These are phyloP conservation scores for Periplaneta americana DNA, from an alignment of 1,140 invertebrate genomes.

Conservation along the genomic window DNA sequence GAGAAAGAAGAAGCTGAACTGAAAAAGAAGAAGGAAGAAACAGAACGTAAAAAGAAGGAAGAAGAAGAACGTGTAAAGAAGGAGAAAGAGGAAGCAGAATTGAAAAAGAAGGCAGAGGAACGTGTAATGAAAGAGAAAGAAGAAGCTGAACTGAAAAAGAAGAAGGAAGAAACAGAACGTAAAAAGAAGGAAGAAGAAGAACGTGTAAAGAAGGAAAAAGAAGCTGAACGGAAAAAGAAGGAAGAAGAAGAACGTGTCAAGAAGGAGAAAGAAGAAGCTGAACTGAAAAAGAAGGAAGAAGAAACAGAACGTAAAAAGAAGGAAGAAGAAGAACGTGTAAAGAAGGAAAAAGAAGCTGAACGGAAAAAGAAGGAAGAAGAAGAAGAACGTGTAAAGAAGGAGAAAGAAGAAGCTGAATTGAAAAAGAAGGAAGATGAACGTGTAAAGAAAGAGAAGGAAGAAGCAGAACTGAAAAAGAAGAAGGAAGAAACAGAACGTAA, in stretches of 20 bases:
- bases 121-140: conserved; percentile 19
- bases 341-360: conserved; percentile 5
- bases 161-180: neutral
- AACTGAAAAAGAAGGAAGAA: conserved; percentile 14
- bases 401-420: conserved; percentile 16
- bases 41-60: conserved; percentile 19
- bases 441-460: neutral
- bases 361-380: conserved; percentile 20
- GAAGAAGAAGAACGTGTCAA: conserved; percentile 19
- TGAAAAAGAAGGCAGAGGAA: conserved; percentile 27
- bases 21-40: conserved; percentile 21
- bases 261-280: neutral
- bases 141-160: conserved; percentile 22
- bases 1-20: conserved; percentile 22
- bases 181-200: neutral
- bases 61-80: conserved; percentile 8
- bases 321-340: neutral
- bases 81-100: conserved; percentile 24
- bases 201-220: conserved; percentile 18
- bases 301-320: conserved; percentile 18
- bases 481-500: conserved; percentile 19
- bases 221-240: conserved; percentile 21
- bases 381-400: neutral
- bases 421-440: conserved; percentile 8
- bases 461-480: neutral